Evolutionary conservation across 2,797 vertebrate genomes (phyloP).

Genomic region (Paguma larvata): DNA sequence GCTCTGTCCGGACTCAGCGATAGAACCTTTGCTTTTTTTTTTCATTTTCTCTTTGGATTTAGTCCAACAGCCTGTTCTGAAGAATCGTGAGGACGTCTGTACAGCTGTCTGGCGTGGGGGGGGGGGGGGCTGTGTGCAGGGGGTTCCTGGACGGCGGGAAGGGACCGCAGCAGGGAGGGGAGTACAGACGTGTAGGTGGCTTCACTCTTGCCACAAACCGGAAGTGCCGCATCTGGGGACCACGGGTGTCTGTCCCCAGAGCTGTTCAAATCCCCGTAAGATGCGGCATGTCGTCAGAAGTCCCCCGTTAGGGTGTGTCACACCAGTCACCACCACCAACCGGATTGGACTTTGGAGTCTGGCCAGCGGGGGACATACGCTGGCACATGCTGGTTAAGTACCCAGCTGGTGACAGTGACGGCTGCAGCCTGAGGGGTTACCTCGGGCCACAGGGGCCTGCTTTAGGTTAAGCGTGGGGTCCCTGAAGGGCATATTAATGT

Average conservation of each 20-base stretch:
- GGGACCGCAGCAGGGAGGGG: background rate
- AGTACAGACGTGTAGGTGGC: rapidly evolving
- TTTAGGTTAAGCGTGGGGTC: background rate
- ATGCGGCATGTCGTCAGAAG: rapidly evolving
- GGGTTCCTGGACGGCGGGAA: background rate
- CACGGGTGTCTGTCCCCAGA: background rate
- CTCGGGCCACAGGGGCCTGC: background rate
- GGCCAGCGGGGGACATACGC: rapidly evolving
- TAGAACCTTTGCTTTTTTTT: background rate
- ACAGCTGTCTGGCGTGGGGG: rapidly evolving
- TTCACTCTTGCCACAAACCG: background rate
- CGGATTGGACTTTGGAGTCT: background rate
- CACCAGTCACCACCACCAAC: rapidly evolving
- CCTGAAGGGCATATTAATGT: background rate
- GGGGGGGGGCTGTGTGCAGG: rapidly evolving
- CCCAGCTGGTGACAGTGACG: background rate
- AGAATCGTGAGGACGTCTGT: background rate
- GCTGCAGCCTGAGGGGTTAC: background rate
- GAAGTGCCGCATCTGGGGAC: too few relatives aligned
- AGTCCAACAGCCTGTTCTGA: background rate
- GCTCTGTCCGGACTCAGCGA: background rate
- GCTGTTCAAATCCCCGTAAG: background rate
- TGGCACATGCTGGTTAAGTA: background rate
- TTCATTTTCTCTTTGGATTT: background rate
- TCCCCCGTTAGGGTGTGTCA: rapidly evolving